These are phyloP conservation scores for Phenacoccus solenopsis DNA, from an alignment of 1,140 invertebrate genomes.

Conservation along the genomic window DNA sequence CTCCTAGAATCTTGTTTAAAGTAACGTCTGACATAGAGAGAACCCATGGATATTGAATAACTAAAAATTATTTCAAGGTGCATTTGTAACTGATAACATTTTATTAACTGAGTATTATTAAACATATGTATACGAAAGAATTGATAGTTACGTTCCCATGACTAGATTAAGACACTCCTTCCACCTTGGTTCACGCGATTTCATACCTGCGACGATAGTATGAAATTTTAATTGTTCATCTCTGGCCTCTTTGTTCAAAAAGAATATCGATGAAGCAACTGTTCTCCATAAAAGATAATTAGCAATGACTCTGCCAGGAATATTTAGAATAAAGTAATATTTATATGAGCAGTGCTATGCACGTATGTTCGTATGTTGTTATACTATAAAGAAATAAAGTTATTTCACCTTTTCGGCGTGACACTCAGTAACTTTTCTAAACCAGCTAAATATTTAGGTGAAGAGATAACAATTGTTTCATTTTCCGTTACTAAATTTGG, in stretches of 20 bases:
- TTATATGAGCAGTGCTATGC: no score
- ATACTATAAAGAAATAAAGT: no score
- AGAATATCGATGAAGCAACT: slow-evolving; percentile 54
- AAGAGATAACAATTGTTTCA: slow-evolving; percentile 66
- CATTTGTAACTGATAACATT: no score
- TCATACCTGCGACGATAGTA: slow-evolving; percentile 58
- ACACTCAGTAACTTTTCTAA: slow-evolving; percentile 44
- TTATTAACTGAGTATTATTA: no score
- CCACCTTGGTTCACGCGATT: slow-evolving; percentile 62
- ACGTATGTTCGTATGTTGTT: no score
- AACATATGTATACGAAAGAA: no score
- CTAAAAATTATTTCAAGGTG: slow-evolving; percentile 32
- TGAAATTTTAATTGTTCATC: slow-evolving; percentile 57
- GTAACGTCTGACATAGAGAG: slow-evolving; percentile 57
- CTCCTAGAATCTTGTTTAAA: slow-evolving; percentile 57
- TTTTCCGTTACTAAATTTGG: slow-evolving; percentile 45
- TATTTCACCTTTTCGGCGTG: slow-evolving; percentile 46
- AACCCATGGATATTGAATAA: slow-evolving; percentile 58
- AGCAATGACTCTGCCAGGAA: slow-evolving; percentile 41
- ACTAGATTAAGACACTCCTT: no score
- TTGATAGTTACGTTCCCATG: no score
- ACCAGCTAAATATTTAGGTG: slow-evolving; percentile 57
- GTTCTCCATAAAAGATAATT: slow-evolving; percentile 78
- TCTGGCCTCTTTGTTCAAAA: slow-evolving; percentile 56
- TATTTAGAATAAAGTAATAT: neutral